phyloP scores from a whole-genome alignment of 2,888 invertebrate species.

The Amphiduros pacificus region DNA sequence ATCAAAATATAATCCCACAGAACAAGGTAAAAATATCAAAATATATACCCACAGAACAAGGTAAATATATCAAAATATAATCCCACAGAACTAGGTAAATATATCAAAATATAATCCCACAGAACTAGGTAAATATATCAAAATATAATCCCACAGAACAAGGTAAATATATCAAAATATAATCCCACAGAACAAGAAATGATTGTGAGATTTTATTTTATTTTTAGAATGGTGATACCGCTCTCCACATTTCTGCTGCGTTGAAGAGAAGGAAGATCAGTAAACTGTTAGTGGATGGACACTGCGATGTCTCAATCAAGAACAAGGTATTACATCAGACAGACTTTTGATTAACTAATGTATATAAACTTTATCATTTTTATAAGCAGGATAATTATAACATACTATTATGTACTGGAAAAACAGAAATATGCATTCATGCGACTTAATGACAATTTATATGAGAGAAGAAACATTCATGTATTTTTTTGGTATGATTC shows the following conservation, averaged over 20 bases:
- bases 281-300: conserved; percentile 84
- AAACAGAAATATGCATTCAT: background rate
- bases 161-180: no score
- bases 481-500: no score
- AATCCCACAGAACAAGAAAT: no score
- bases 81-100: no score
- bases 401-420: background rate
- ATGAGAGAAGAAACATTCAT: no score
- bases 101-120: background rate
- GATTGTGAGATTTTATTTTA: conserved; percentile 11
- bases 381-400: background rate
- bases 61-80: background rate
- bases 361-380: no score
- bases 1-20: no score
- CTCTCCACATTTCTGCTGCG: conserved; percentile 89
- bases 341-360: no score
- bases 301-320: conserved; percentile 71
- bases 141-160: no score
- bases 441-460: no score
- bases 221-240: conserved; percentile 83
- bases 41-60: no score
- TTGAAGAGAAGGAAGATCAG: conserved; percentile 91
- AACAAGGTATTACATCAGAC: conserved; percentile 68
- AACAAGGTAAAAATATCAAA: no score
- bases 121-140: background rate